These are phyloP conservation scores for Nicator chloris DNA, from an alignment of 2,113 vertebrate genomes.

Conservation along the genomic window DNA sequence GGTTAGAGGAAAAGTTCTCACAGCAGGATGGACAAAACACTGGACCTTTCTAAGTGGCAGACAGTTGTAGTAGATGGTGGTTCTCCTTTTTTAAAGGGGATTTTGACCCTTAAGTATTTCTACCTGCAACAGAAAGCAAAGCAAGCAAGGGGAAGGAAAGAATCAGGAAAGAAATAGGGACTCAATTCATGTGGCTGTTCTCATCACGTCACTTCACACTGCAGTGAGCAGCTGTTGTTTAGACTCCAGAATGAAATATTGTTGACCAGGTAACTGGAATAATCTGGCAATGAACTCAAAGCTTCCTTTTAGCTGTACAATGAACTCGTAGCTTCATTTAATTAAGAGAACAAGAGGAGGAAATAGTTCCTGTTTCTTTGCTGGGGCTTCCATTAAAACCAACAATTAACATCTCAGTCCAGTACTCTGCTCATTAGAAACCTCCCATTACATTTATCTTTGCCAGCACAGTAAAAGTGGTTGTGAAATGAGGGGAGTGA, in stretches of 20 bases:
- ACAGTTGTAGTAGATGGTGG: neutral
- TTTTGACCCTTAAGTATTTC: neutral
- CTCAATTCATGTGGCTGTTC: neutral
- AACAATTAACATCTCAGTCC: neutral
- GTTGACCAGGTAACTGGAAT: neutral
- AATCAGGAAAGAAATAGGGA: neutral
- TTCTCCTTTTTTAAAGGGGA: neutral
- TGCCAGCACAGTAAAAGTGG: neutral
- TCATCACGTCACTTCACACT: neutral
- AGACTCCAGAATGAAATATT: neutral
- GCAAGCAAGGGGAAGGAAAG: neutral
- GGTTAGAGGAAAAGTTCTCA: neutral
- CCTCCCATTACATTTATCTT: neutral
- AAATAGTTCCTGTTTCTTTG: neutral
- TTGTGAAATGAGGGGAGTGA: neutral
- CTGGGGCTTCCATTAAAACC: neutral
- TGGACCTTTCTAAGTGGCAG: neutral
- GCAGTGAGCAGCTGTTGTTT: neutral
- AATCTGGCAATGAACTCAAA: neutral
- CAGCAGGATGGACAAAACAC: neutral
- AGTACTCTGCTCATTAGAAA: neutral
- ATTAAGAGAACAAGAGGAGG: neutral
- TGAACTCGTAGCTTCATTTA: neutral
- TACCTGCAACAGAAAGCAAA: neutral
- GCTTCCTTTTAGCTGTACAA: neutral